These are phyloP conservation scores for Ornithorhynchus anatinus DNA, from an alignment of 2,113 vertebrate genomes.

Conservation along the genomic window DNA sequence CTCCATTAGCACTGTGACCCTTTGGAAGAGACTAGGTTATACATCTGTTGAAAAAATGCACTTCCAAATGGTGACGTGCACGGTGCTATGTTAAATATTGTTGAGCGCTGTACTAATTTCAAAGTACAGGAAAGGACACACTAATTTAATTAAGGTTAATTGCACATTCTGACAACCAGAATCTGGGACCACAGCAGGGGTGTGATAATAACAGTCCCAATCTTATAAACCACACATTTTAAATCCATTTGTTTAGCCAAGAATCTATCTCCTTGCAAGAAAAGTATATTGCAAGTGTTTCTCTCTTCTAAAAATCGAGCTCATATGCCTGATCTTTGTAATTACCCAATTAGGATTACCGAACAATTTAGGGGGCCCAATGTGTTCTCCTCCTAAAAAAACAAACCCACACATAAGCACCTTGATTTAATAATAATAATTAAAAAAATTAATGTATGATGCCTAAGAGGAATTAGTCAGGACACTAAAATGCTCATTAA, in stretches of 20 bases:
- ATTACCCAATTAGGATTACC: too few relatives aligned
- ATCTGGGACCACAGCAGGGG: background rate
- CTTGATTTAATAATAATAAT: too few relatives aligned
- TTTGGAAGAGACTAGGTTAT: background rate
- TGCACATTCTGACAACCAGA: background rate
- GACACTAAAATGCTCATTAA: too few relatives aligned
- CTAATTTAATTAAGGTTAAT: conserved; percentile 6
- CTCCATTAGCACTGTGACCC: background rate
- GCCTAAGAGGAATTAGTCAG: too few relatives aligned
- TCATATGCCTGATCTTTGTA: background rate
- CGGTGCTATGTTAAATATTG: background rate
- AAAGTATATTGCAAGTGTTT: background rate
- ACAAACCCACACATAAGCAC: too few relatives aligned
- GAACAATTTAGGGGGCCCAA: too few relatives aligned
- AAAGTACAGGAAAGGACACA: background rate
- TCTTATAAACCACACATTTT: background rate
- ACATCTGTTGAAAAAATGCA: background rate
- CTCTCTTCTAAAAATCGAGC: background rate
- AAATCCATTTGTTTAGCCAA: background rate
- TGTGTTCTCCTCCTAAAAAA: too few relatives aligned
- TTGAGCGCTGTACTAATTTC: background rate
- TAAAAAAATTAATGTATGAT: too few relatives aligned
- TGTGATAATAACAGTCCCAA: background rate
- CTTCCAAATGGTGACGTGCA: background rate
- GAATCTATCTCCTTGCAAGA: background rate